A percentile compares a stretch with the other conserved stretches of the same genome.
These are phyloP conservation scores for Oxystoma pomonae DNA, from an alignment of 2,888 invertebrate genomes.

Conservation along the genomic window DNA sequence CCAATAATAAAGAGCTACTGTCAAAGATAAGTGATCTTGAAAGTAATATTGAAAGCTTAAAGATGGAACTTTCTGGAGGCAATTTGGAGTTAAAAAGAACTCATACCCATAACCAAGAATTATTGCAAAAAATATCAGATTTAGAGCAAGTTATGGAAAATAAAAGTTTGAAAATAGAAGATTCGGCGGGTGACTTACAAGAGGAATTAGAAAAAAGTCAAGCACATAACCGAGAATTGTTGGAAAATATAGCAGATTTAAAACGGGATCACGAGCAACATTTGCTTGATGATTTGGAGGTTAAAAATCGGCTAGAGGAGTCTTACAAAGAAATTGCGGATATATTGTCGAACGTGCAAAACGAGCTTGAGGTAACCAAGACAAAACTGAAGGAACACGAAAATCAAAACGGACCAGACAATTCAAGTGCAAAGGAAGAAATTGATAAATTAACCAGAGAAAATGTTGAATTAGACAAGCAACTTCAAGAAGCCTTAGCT, in stretches of 20 bases:
- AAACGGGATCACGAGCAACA: neutral
- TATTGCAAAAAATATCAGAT: conserved; percentile 27
- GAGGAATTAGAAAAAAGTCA: neutral
- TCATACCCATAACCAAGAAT: conserved; percentile 18
- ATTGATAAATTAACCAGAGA: conserved; percentile 5
- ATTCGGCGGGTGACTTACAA: conserved; percentile 23
- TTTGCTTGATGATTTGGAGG: neutral
- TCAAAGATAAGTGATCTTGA: conserved; percentile 9
- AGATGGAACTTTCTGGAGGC: neutral
- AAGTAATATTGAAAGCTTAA: neutral
- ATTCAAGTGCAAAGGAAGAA: conserved; percentile 44
- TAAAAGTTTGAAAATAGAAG: conserved; percentile 27
- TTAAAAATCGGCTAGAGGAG: neutral
- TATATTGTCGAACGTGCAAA: neutral
- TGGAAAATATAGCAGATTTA: neutral
- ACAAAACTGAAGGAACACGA: conserved; percentile 2
- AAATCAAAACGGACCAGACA: conserved; percentile 45
- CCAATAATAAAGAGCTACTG: conserved; percentile 23
- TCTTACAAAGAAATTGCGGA: neutral
- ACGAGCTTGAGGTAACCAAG: conserved; percentile 1
- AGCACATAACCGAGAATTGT: neutral
- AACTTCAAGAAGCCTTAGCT: conserved; percentile 29
- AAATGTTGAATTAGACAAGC: conserved; percentile 27
- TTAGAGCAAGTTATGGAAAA: conserved; percentile 28
- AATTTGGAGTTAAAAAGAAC: conserved; percentile 2